phyloP scores from a whole-genome alignment of 2,113 vertebrate genomes.

The Hydrolagus affinis region DNA sequence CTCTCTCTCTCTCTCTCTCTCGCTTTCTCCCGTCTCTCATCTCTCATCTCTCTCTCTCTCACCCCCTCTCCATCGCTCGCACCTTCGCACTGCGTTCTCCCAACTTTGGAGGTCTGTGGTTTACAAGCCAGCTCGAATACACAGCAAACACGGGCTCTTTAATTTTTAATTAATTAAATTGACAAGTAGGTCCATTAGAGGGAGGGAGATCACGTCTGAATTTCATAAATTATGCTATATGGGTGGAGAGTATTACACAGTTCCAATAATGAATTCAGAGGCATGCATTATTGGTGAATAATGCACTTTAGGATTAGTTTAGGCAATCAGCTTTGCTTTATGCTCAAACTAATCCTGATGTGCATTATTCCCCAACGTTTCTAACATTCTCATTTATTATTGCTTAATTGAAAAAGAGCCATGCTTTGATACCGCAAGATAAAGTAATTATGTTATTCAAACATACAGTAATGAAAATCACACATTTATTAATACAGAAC shows the following conservation, averaged over 20 bases:
- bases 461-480: slow-evolving; percentile 27
- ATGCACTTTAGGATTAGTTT: slow-evolving; percentile 7
- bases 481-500: slow-evolving; percentile 30
- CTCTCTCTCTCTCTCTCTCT: not conserved
- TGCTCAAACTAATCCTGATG: slow-evolving; percentile 21
- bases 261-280: slow-evolving; percentile 16
- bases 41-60: not conserved
- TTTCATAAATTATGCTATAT: slow-evolving; percentile 21
- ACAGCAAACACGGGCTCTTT: slow-evolving; percentile 1
- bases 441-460: slow-evolving; percentile 25
- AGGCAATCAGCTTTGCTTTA: slow-evolving; percentile 9
- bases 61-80: not conserved
- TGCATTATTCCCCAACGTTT: slow-evolving; percentile 28
- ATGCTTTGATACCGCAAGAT: slow-evolving; percentile 1
- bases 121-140: not conserved
- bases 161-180: slow-evolving; percentile 28
- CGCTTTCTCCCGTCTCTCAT: not conserved
- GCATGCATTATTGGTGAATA: slow-evolving; percentile 11
- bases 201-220: not conserved
- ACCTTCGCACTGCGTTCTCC: not conserved
- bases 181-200: slow-evolving; percentile 23
- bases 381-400: slow-evolving; percentile 18
- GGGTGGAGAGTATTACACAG: slow-evolving; percentile 7
- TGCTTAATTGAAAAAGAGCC: slow-evolving; percentile 22
- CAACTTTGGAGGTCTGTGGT: not conserved